A percentile compares a stretch with the other conserved stretches of the same genome.
These are phyloP conservation scores for Meleagris gallopavo DNA, from an alignment of 2,113 vertebrate genomes.

Conservation along the genomic window DNA sequence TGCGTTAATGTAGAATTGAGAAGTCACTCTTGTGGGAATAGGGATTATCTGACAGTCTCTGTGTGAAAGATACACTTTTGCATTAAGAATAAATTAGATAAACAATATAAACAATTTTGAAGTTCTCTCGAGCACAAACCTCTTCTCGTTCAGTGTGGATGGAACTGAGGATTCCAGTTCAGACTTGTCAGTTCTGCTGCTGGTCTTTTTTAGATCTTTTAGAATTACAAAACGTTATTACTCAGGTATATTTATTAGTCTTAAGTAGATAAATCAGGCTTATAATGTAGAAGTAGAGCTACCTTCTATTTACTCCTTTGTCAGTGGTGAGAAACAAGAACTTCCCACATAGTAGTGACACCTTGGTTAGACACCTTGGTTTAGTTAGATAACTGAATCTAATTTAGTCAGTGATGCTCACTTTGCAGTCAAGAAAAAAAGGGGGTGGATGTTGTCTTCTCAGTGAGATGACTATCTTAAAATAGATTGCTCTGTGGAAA, in stretches of 20 bases:
- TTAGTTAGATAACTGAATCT: not conserved
- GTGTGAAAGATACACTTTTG: not conserved
- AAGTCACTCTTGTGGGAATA: not conserved
- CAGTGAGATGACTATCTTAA: conserved; percentile 21
- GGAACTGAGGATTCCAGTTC: not conserved
- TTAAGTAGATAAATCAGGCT: not conserved
- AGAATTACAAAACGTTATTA: not conserved
- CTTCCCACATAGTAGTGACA: not conserved
- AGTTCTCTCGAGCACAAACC: not conserved
- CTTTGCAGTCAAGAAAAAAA: not conserved
- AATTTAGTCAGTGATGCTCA: not conserved
- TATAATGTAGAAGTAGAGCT: not conserved
- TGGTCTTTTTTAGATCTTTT: not conserved
- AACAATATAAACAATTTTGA: not conserved
- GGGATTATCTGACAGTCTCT: not conserved
- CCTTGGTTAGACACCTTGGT: not conserved
- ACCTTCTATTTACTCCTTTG: not conserved
- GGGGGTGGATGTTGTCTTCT: not conserved
- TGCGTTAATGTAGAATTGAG: not conserved
- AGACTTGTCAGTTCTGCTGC: not conserved
- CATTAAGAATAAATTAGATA: not conserved
- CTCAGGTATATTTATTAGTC: not conserved
- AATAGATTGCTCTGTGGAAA: conserved; percentile 17
- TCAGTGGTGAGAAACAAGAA: not conserved
- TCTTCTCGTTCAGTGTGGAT: not conserved